A percentile compares a stretch with the other conserved stretches of the same genome.
These are phyloP conservation scores for Melanchra persicariae DNA, from an alignment of 2,888 invertebrate species.

Conservation along the genomic window DNA sequence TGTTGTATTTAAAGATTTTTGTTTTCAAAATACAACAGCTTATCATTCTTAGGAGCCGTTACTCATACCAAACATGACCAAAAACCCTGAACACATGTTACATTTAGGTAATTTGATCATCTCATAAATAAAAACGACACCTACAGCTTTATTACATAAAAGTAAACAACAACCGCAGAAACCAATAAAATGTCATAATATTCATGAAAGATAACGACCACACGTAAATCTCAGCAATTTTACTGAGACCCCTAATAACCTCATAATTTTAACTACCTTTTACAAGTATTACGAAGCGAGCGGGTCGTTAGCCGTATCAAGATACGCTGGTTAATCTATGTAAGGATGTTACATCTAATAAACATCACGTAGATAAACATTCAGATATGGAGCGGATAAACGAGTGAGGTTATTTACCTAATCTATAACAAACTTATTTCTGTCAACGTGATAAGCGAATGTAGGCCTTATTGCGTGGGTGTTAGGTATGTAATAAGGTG, in stretches of 20 bases:
- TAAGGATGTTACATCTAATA: constrained; percentile 74
- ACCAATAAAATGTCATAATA: constrained; percentile 63
- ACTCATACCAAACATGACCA: constrained; percentile 19
- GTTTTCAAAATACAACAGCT: constrained; percentile 14
- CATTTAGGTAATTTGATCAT: constrained; percentile 55
- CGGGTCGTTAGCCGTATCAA: constrained; percentile 37
- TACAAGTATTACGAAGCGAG: constrained; percentile 26
- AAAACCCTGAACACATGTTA: constrained; percentile 35
- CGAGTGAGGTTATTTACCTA: constrained; percentile 72
- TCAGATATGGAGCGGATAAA: constrained; percentile 75
- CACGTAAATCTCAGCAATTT: constrained; percentile 58
- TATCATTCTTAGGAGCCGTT: constrained; percentile 25
- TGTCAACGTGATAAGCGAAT: constrained; percentile 51
- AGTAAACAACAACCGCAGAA: constrained; percentile 50
- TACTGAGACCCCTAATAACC: constrained; percentile 57
- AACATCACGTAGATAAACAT: constrained; percentile 76
- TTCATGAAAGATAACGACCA: constrained; percentile 68
- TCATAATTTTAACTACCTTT: constrained; percentile 40
- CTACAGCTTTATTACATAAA: constrained; percentile 57
- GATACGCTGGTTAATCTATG: constrained; percentile 62
- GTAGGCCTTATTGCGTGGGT: constrained; percentile 56
- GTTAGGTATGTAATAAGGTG: constrained; percentile 56
- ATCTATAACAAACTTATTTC: constrained; percentile 65
- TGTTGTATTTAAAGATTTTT: not conserved
- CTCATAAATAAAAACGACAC: constrained; percentile 60